phyloP scores from a whole-genome alignment of 2,888 invertebrate genomes.

The Antitype chi region DNA sequence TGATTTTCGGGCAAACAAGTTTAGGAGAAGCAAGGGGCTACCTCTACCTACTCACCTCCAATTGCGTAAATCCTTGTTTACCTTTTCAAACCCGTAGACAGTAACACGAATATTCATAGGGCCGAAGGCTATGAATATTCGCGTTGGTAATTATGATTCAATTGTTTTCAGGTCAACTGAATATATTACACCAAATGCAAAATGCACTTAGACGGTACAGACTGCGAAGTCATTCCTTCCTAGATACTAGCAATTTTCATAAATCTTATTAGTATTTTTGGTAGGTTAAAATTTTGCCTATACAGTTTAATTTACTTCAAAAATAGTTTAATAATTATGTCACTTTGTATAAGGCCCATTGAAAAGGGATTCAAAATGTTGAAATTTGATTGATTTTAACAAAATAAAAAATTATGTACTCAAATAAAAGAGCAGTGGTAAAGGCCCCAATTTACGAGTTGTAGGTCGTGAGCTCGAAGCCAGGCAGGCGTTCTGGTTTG shows the following conservation, averaged over 20 bases:
- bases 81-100: conserved; percentile 38
- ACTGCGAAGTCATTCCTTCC: conserved; percentile 21
- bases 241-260: conserved; percentile 2
- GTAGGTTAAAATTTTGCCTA: not conserved
- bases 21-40: too few species aligned
- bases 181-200: conserved; percentile 43
- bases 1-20: too few species aligned
- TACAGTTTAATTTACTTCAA: too few species aligned
- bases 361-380: not conserved
- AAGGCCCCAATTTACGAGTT: too few species aligned
- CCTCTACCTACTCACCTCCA: not conserved
- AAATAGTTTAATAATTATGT: too few species aligned
- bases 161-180: conserved; percentile 59
- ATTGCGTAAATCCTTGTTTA: conserved; percentile 33
- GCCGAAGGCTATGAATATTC: conserved; percentile 46
- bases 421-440: too few species aligned
- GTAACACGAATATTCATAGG: conserved; percentile 49
- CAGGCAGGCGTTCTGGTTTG: too few species aligned
- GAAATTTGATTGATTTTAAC: not conserved
- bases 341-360: too few species aligned
- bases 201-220: conserved; percentile 17
- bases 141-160: conserved; percentile 36
- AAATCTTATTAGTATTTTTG: not conserved
- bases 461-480: too few species aligned
- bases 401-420: too few species aligned